Evolutionary conservation across 2,113 vertebrate genomes (phyloP).

Genomic region (Sorex araneus): DNA sequence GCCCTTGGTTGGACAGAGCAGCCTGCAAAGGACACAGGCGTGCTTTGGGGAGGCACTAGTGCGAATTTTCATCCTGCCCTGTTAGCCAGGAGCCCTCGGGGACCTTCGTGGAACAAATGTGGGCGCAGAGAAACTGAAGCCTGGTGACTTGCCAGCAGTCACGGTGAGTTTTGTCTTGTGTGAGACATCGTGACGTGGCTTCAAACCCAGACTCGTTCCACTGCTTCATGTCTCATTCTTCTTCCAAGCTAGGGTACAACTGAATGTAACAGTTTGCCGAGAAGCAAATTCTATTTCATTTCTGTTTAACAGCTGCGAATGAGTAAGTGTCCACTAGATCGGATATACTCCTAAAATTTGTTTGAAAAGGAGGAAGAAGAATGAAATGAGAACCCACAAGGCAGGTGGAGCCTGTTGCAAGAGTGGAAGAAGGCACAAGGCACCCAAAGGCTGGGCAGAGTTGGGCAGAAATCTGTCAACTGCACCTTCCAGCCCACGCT

Average conservation of each 20-base stretch:
- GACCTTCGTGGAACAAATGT: not conserved
- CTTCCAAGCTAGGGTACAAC: not conserved
- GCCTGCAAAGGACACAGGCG: not conserved
- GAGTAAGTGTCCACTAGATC: not conserved
- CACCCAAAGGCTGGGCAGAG: not conserved
- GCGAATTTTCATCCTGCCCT: not conserved
- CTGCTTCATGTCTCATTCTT: not conserved
- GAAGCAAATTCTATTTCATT: not conserved
- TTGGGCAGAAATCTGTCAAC: not conserved
- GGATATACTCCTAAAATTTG: not conserved
- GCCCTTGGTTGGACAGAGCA: not conserved
- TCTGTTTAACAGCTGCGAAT: not conserved
- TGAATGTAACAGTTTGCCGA: constrained; percentile 4
- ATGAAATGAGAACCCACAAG: not conserved
- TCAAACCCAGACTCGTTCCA: not conserved
- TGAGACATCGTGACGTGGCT: not conserved
- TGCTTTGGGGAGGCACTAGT: not conserved
- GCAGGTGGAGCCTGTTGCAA: not conserved
- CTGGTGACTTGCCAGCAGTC: not conserved
- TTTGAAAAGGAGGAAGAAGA: not conserved
- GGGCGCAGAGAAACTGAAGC: not conserved
- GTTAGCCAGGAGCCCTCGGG: not conserved
- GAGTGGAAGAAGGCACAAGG: not conserved
- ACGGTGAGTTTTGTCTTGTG: not conserved
- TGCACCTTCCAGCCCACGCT: not conserved